A percentile compares a stretch with the other conserved stretches of the same genome.
Evolutionary conservation across 2,797 vertebrate species (phyloP).

Genomic region (Lateolabrax maculatus): DNA sequence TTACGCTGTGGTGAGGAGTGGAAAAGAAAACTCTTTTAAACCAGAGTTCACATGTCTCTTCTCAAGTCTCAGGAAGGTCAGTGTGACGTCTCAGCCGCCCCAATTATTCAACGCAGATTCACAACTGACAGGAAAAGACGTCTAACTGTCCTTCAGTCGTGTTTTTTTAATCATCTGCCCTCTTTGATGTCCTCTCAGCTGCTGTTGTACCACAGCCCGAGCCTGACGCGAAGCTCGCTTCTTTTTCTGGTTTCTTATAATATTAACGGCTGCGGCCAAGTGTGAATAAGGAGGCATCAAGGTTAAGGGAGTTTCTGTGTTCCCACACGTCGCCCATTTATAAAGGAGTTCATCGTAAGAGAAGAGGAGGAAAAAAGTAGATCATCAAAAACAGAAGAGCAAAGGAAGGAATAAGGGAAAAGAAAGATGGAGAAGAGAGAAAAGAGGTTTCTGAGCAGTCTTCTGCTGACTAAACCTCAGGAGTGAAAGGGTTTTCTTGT

Average conservation of each 20-base stretch:
- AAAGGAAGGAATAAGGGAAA: neutral
- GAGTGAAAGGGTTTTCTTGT: constrained; percentile 8
- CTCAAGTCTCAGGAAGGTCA: neutral
- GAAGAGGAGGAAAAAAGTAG: neutral
- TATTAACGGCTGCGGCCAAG: constrained; percentile 18
- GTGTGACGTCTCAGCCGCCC: neutral
- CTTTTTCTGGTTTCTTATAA: neutral
- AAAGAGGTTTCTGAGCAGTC: neutral
- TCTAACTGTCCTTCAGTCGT: constrained; percentile 2
- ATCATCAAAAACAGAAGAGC: neutral
- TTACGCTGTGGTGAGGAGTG: constrained; percentile 23
- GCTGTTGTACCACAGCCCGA: neutral
- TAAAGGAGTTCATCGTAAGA: too few species aligned
- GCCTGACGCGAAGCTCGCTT: neutral
- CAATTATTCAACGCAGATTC: constrained; percentile 21
- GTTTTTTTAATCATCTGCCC: constrained; percentile 7
- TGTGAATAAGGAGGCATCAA: constrained; percentile 1
- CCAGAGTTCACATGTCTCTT: constrained; percentile 5
- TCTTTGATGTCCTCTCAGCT: constrained; percentile 10
- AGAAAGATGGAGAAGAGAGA: neutral
- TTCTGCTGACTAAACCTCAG: constrained; percentile 30
- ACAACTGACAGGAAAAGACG: neutral
- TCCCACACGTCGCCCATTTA: neutral
- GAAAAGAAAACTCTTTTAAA: constrained; percentile 34
- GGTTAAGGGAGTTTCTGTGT: constrained; percentile 38